Evolutionary conservation across 2,888 invertebrate species (phyloP), one percentile per base, ranked within the genome.

Genomic region (Agapostemon virescens): DNA sequence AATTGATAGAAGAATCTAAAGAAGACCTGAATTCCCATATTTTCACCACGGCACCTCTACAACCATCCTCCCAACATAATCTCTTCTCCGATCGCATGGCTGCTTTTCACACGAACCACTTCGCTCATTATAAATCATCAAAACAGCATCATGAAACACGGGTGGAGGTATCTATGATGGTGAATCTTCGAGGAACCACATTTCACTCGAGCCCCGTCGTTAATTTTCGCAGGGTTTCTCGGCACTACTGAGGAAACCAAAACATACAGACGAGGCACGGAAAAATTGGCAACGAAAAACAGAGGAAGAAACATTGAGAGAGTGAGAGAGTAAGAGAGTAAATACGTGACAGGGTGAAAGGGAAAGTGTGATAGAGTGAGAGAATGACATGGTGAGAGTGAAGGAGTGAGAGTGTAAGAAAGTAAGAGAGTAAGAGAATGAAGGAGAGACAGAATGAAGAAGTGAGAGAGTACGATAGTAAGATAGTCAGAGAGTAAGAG

Each of bases 171-270:
- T 33, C 33, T n/a, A 0, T 11, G 20, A 9, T 17, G 17, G 61
- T 20, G 9, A n/a, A 36, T 76, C 69, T 76, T 78, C 38, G 36
- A 52, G 45, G 36, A 26, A 20, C 20, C 36, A 55, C 76, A 45
- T 63, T 70, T 69, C 58, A 74, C 68, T n/a, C 2, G 15, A 26
- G 23, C 13, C 13, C 7, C 26, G 33, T 70, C 66, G 76, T 77
- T 70, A 58, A 77, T 78, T 66, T 78, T 64, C 55, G 55, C 64
- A 55, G 13, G 30, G 26, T 55, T 30, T 38, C 66, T 69, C 61
- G 61, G 66, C 69, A 42, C 55, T 20, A 17, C 23, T 66, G 64
- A 75, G 58, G 4, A 13, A 23, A 15, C 26, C 45, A 45, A 63
- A 71, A 45, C 23, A 61, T 45, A 36, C 33, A 33, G 23, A 9